Conservation (phyloP, 2,888 invertebrate species). For the Pegoplata infirma region DNA sequence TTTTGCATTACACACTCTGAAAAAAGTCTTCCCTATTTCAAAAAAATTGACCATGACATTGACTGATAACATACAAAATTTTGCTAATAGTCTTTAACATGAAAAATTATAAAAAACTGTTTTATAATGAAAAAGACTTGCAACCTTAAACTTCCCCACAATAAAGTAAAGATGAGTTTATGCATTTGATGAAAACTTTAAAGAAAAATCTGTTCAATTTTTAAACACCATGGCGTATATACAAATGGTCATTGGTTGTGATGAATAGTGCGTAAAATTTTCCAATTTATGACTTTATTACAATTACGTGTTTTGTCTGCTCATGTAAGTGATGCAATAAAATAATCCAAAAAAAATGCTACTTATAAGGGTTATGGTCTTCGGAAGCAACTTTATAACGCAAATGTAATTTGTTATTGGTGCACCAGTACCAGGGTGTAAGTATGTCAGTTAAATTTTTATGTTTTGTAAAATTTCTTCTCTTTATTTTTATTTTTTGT, state of each 20-base stretch:
- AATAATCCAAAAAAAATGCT: too few species aligned
- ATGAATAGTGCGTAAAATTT: constrained; percentile 75
- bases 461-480: neutral
- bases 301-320: constrained; percentile 76
- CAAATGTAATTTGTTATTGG: neutral
- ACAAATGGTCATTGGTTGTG: constrained; percentile 37
- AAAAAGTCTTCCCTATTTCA: too few species aligned
- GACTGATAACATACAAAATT: constrained; percentile 41
- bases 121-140: constrained; percentile 31
- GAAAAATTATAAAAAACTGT: neutral
- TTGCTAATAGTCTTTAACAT: neutral
- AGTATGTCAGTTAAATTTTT: neutral
- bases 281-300: constrained; percentile 76
- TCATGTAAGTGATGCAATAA: neutral
- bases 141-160: constrained; percentile 55
- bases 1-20: too few species aligned
- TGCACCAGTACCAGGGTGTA: too few species aligned
- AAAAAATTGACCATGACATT: constrained; percentile 57
- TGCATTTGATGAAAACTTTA: constrained; percentile 6
- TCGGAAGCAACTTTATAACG: too few species aligned
- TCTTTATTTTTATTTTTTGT: too few species aligned
- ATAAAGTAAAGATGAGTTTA: neutral
- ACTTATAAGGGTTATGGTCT: constrained; percentile 48
- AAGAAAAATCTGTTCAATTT: neutral
- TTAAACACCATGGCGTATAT: neutral